These are phyloP conservation scores for Ranitomeya variabilis DNA, from an alignment of 2,113 vertebrate genomes.

Conservation along the genomic window DNA sequence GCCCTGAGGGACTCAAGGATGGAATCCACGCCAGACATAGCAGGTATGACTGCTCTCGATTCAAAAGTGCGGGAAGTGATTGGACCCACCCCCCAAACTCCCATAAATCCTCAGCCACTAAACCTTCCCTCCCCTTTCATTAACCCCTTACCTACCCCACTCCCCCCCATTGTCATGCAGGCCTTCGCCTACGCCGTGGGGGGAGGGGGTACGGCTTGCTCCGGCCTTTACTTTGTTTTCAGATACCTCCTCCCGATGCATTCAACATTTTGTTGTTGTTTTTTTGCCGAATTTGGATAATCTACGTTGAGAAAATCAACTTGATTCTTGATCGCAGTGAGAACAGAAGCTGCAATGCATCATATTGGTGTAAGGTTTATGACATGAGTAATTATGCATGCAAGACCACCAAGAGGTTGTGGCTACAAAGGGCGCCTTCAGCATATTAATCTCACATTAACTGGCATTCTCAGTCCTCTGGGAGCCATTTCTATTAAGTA, in stretches of 20 bases:
- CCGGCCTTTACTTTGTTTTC: no score
- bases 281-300: neutral
- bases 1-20: no score
- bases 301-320: neutral
- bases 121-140: no score
- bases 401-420: neutral
- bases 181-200: no score
- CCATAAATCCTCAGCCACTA: no score
- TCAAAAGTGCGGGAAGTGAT: no score
- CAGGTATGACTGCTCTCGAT: no score
- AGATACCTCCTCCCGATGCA: slow-evolving; percentile 6
- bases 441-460: neutral
- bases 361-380: neutral
- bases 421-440: neutral
- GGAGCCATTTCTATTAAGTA: neutral
- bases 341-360: neutral
- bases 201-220: no score
- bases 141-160: no score
- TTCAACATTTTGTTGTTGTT: neutral
- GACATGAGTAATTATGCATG: slow-evolving; percentile 16
- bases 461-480: neutral
- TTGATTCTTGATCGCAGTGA: neutral
- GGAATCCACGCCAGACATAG: no score
- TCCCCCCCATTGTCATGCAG: no score
- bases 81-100: no score